These are phyloP conservation scores for Phylloscopus trochiloides DNA, from an alignment of 2,113 vertebrate species.

Conservation along the genomic window DNA sequence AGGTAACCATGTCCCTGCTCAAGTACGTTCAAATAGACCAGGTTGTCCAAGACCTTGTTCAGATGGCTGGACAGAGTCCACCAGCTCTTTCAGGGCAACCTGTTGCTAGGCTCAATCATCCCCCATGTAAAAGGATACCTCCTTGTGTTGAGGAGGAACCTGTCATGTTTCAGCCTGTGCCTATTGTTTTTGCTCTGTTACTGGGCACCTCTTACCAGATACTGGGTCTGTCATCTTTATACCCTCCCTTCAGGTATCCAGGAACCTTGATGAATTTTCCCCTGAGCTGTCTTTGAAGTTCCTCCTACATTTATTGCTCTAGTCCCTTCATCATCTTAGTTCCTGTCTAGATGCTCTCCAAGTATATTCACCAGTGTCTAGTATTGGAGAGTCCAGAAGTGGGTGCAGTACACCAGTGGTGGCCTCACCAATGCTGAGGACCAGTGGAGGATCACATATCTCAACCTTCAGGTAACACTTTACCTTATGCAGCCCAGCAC, in stretches of 20 bases:
- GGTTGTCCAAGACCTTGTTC: not conserved
- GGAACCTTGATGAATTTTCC: not conserved
- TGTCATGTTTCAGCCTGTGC: not conserved
- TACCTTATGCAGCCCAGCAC: not conserved
- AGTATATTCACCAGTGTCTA: not conserved
- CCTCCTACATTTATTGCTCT: rapidly evolving
- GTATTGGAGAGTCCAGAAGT: not conserved
- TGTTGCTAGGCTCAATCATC: not conserved
- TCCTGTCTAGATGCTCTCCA: not conserved
- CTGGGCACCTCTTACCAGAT: not conserved
- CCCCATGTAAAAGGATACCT: not conserved
- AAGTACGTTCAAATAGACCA: not conserved
- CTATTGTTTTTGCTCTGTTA: not conserved
- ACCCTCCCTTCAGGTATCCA: not conserved
- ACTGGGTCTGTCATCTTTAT: not conserved
- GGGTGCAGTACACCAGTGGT: rapidly evolving
- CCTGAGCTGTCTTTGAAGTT: rapidly evolving
- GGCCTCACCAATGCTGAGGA: not conserved
- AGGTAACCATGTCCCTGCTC: not conserved
- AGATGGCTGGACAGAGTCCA: not conserved
- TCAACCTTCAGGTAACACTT: not conserved
- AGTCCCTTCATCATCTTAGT: not conserved
- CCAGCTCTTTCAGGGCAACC: rapidly evolving
- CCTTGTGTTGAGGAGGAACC: not conserved
- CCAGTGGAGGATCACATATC: not conserved